Conservation (phyloP, 1,140 invertebrate species). For the Zaprionus taronus region DNA sequence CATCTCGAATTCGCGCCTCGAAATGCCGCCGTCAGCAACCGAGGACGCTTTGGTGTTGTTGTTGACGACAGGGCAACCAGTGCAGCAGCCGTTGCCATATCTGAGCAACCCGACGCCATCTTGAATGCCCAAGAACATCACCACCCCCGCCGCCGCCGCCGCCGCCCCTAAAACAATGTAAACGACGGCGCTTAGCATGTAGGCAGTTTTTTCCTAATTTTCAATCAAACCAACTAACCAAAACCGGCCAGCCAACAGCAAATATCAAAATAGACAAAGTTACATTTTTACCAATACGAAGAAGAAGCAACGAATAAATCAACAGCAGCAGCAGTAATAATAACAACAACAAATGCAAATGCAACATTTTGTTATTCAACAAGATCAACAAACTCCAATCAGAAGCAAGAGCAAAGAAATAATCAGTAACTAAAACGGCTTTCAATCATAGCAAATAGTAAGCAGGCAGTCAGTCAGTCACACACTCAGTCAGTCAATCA, state of each 20-base stretch:
- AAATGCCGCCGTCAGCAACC: slow-evolving; percentile 39
- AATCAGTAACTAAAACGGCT: slow-evolving; percentile 32
- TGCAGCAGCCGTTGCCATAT: slow-evolving; percentile 12
- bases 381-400: slow-evolving; percentile 42
- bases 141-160: slow-evolving; percentile 19
- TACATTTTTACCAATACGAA: slow-evolving; percentile 72
- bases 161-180: slow-evolving; percentile 71
- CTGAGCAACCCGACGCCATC: slow-evolving; percentile 63
- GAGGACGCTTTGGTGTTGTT: slow-evolving; percentile 15
- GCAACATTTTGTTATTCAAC: slow-evolving; percentile 71
- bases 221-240: slow-evolving; percentile 56
- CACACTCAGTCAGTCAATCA: slow-evolving; percentile 20
- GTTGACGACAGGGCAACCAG: slow-evolving; percentile 20
- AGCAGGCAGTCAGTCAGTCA: slow-evolving; percentile 57
- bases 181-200: slow-evolving; percentile 74
- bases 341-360: slow-evolving; percentile 31
- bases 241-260: slow-evolving; percentile 83
- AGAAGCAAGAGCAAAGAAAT: slow-evolving; percentile 48
- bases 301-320: slow-evolving; percentile 28
- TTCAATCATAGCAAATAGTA: slow-evolving; percentile 43
- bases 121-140: slow-evolving; percentile 54
- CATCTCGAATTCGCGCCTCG: slow-evolving; percentile 14
- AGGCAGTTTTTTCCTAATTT: slow-evolving; percentile 77
- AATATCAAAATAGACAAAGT: slow-evolving; percentile 80
- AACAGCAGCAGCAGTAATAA: slow-evolving; percentile 47